Conservation (phyloP, 1,140 invertebrate species). For the Megathymus violae region DNA sequence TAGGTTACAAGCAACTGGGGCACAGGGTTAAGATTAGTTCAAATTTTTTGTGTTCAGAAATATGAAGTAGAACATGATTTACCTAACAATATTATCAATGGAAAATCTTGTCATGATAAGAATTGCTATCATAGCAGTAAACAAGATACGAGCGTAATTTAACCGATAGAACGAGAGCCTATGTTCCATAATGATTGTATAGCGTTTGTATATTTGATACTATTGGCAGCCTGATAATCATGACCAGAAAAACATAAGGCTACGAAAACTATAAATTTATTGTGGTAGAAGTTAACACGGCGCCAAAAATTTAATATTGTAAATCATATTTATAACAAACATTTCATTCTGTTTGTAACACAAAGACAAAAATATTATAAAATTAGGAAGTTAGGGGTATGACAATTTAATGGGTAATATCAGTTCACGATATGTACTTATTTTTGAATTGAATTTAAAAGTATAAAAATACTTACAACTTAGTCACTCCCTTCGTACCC, state of each 20-base stretch:
- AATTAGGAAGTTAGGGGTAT: too few relatives aligned
- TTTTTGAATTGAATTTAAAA: conserved; percentile 13
- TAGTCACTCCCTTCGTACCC: conserved; percentile 20
- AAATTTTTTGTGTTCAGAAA: too few relatives aligned
- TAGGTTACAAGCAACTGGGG: too few relatives aligned
- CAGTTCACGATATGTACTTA: too few relatives aligned
- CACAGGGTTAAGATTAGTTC: too few relatives aligned
- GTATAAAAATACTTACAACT: conserved; percentile 47
- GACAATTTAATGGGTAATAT: too few relatives aligned
- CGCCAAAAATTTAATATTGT: too few relatives aligned
- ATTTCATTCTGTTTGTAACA: too few relatives aligned
- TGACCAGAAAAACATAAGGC: conserved; percentile 4
- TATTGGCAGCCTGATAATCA: not conserved
- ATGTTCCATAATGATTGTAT: not conserved
- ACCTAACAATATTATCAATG: conserved; percentile 13
- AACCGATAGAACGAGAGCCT: not conserved
- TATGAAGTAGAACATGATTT: not conserved
- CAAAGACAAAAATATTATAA: too few relatives aligned
- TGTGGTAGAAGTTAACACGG: too few relatives aligned
- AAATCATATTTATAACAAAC: too few relatives aligned
- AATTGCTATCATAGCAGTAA: conserved; percentile 17
- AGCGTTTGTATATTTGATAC: not conserved
- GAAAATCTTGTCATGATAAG: conserved; percentile 20
- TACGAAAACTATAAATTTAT: not conserved
- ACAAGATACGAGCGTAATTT: conserved; percentile 15